Percentiles rank a stretch among this genome's conserved stretches.
These are phyloP conservation scores for Tichodroma muraria DNA, from an alignment of 2,113 vertebrate species.

Conservation along the genomic window DNA sequence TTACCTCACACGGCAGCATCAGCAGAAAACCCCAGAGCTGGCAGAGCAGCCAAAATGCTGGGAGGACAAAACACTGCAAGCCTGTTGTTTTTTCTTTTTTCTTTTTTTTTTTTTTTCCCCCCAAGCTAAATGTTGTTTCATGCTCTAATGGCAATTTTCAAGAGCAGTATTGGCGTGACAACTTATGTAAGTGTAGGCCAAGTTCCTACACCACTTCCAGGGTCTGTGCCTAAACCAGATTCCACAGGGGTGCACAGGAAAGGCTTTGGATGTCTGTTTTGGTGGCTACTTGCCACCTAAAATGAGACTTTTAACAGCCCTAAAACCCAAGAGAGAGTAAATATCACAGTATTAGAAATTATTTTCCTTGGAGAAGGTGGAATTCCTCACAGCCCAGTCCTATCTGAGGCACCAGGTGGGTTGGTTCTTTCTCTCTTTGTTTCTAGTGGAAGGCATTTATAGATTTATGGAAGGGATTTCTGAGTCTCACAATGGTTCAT, in stretches of 20 bases:
- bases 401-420: background rate
- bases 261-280: background rate
- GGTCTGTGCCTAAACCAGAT: constrained; percentile 20
- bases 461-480: background rate
- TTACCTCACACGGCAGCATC: constrained; percentile 18
- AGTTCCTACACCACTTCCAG: background rate
- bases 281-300: background rate
- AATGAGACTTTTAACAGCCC: background rate
- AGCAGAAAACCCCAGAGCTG: background rate
- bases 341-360: background rate
- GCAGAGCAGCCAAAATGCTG: constrained; percentile 1
- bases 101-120: background rate
- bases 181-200: background rate
- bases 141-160: constrained; percentile 66
- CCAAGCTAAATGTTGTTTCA: constrained; percentile 39
- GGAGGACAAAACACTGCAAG: background rate
- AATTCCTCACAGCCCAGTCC: background rate
- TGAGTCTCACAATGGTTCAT: background rate
- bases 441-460: background rate
- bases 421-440: background rate
- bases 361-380: background rate
- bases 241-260: background rate
- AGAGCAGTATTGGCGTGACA: constrained; percentile 29
- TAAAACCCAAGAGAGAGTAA: background rate
- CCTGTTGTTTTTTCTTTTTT: background rate